Percentiles rank a stretch among this genome's conserved stretches.
Evolutionary conservation across 2,888 invertebrate species (phyloP).

Genomic region (Caenorhabditis macrosperma): DNA sequence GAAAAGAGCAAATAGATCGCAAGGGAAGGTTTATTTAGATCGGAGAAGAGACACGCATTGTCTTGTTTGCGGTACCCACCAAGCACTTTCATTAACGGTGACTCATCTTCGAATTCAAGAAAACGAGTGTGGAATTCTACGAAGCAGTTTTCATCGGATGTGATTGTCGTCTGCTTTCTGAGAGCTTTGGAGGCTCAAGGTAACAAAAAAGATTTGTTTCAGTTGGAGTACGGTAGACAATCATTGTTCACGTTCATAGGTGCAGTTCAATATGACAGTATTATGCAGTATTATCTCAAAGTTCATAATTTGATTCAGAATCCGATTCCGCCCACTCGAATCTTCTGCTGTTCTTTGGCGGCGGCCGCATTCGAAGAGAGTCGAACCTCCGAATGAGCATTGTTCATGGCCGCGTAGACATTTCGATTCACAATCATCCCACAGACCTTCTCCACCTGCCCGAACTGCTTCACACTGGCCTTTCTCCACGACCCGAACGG

Average conservation of each 20-base stretch:
- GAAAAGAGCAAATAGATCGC: no score
- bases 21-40: no score
- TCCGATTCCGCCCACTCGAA: constrained; percentile 48
- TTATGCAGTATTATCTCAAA: not conserved
- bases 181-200: not conserved
- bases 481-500: constrained; percentile 61
- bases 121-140: no score
- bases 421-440: constrained; percentile 51
- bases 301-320: constrained; percentile 3
- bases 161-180: no score
- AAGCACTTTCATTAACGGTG: no score
- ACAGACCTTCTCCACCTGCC: constrained; percentile 61
- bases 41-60: no score
- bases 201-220: not conserved
- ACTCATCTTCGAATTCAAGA: no score
- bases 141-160: no score
- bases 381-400: not conserved
- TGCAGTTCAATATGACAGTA: not conserved
- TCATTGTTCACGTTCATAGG: not conserved
- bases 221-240: no score
- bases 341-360: no score
- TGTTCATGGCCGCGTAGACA: constrained; percentile 23
- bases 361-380: not conserved
- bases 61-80: no score
- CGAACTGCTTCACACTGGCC: constrained; percentile 65